Conservation (phyloP, 1,140 invertebrate genomes). For the Agrypnia vestita region DNA sequence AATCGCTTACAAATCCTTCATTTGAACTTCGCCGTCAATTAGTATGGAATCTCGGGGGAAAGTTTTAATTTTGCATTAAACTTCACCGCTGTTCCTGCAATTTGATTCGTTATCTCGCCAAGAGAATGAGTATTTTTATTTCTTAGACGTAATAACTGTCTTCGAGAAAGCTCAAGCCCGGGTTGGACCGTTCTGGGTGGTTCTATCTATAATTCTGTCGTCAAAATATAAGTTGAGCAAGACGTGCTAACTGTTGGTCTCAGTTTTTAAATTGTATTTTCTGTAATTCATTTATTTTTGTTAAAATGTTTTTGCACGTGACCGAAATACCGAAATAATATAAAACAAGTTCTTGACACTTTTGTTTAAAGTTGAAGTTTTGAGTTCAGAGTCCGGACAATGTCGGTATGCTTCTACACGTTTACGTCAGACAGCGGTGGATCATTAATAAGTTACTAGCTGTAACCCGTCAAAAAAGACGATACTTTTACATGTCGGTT, state of each 20-base stretch:
- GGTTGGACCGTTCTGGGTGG: background rate
- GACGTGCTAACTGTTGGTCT: background rate
- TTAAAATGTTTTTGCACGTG: background rate
- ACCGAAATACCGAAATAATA: no score
- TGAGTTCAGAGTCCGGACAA: background rate
- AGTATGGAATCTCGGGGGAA: background rate
- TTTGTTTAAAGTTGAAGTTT: background rate
- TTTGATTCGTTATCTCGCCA: conserved; percentile 34
- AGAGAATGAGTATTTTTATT: conserved; percentile 41
- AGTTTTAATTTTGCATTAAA: conserved; percentile 46
- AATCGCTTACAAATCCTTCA: background rate
- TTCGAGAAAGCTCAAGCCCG: conserved; percentile 3
- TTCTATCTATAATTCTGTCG: background rate
- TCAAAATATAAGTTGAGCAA: background rate
- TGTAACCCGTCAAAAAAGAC: no score
- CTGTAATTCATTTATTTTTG: background rate
- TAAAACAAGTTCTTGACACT: background rate
- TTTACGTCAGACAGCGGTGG: background rate
- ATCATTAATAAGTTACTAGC: no score
- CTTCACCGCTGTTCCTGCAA: background rate
- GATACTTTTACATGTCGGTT: no score
- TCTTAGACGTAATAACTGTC: conserved; percentile 36
- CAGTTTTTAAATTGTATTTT: conserved; percentile 3
- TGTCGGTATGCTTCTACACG: background rate
- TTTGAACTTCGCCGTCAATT: conserved; percentile 2